Evolutionary conservation across 2,888 invertebrate species (phyloP).

Genomic region (Idaea biselata): DNA sequence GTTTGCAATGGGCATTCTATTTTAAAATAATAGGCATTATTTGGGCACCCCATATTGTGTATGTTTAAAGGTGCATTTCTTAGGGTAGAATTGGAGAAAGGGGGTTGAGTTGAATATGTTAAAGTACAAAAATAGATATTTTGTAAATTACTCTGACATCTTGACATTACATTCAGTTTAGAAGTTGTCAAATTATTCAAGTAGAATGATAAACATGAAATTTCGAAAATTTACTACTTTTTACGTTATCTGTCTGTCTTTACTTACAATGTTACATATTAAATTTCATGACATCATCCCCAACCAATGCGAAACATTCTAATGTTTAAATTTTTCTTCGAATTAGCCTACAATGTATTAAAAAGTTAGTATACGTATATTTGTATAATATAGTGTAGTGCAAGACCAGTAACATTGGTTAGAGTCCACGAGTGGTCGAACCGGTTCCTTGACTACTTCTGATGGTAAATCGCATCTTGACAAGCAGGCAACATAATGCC

Average conservation of each 20-base stretch:
- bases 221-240: not conserved
- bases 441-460: conserved; percentile 72
- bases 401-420: not conserved
- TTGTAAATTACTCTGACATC: not conserved
- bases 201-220: not conserved
- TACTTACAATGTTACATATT: not conserved
- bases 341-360: not conserved
- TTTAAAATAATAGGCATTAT: not conserved
- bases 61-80: not conserved
- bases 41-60: not conserved
- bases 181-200: not conserved
- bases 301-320: not conserved
- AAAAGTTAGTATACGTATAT: not conserved
- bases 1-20: not conserved
- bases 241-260: no score
- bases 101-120: conserved; percentile 6
- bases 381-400: not conserved
- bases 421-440: conserved; percentile 54
- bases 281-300: not conserved
- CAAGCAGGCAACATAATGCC: conserved; percentile 54
- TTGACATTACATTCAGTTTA: not conserved
- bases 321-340: not conserved
- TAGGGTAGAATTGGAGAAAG: not conserved
- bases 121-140: not conserved
- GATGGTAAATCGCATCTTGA: conserved; percentile 76